These are phyloP conservation scores for Scaptomyza graminum DNA, from an alignment of 1,140 invertebrate species.

Conservation along the genomic window DNA sequence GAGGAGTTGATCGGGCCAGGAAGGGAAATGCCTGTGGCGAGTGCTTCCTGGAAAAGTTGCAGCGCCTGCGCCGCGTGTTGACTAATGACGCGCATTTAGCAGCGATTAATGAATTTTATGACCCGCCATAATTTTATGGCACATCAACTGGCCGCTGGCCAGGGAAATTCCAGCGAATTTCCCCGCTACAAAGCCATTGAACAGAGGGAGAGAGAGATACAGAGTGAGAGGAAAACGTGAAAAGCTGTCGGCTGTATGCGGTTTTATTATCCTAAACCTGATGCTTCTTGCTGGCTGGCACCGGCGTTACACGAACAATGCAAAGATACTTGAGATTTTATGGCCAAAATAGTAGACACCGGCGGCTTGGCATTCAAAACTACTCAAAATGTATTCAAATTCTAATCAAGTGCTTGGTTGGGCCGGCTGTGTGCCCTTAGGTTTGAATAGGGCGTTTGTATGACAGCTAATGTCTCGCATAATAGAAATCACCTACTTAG, in stretches of 20 bases:
- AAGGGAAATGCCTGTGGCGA: constrained; percentile 50
- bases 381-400: constrained; percentile 52
- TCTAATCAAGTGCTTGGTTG: constrained; percentile 69
- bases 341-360: constrained; percentile 22
- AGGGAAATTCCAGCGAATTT: constrained; percentile 77
- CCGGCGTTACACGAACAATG: constrained; percentile 71
- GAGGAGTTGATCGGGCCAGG: constrained; percentile 4
- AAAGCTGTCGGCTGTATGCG: constrained; percentile 50
- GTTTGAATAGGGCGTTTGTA: constrained; percentile 80
- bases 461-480: constrained; percentile 81
- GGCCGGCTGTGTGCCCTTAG: constrained; percentile 44
- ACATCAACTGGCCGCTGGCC: constrained; percentile 66
- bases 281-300: constrained; percentile 39
- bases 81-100: constrained; percentile 82
- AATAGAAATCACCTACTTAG: constrained; percentile 82
- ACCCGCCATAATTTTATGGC: constrained; percentile 79
- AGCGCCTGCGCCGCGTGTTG: constrained; percentile 63
- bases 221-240: constrained; percentile 33
- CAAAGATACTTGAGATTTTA: constrained; percentile 76
- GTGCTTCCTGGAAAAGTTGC: constrained; percentile 71
- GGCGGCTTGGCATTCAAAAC: constrained; percentile 8
- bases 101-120: constrained; percentile 82
- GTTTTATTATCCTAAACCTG: constrained; percentile 67
- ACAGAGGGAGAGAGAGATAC: constrained; percentile 16
- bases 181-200: constrained; percentile 66